Base-by-base conservation (phyloP, 2,797 vertebrate species). In the Urosaurus nigricauda region DNA sequence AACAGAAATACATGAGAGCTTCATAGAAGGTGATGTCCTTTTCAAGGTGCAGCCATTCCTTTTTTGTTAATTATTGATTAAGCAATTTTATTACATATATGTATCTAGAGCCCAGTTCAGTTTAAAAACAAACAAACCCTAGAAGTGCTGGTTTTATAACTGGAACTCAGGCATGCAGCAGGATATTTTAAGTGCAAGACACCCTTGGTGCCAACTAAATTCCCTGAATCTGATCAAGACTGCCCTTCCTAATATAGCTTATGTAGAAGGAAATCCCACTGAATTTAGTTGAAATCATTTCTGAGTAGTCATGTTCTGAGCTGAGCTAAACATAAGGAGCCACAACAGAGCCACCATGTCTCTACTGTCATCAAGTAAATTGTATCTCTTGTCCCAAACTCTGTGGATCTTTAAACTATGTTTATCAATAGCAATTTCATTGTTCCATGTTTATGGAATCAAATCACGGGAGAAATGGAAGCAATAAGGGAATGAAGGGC, bases 41-140 rank as follows among this genome's bases (percentile, higher is more conserved):
- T 90, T 90, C 93, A 92, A 92, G 91, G 16, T 89, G 65, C 65
- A 85, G 40, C 68, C 53, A 85, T 85, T 81, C 85, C 26, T 32
- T 79, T 12, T 80, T 88, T 74, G 32, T 89, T 63, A 85, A 85
- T 89, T 85, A 79, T 85, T 79, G 73, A 80, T 89, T 80, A 89
- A 88, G 35, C 51, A 71, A 68, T 74, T 79, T 85, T 73, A 85
- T 85, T 65, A 80, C 21, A 43, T 37, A 85, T 16, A 74, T 47
- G 68, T 80, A 68, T 68, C 53, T 78, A 51, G 43, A 79, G 65
- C 68, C 53, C 77, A 37, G 60, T 51, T 37, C 16, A 63, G 8
- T 73, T 78, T 86, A 6, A 37, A 78, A 58, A 84, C 40, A 19
- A 60, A 14, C 51, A 53, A 51, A 51, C 40, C 82, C 47, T 37